Base-by-base conservation (phyloP, 2,888 invertebrate genomes). In the Pterostichus madidus region DNA sequence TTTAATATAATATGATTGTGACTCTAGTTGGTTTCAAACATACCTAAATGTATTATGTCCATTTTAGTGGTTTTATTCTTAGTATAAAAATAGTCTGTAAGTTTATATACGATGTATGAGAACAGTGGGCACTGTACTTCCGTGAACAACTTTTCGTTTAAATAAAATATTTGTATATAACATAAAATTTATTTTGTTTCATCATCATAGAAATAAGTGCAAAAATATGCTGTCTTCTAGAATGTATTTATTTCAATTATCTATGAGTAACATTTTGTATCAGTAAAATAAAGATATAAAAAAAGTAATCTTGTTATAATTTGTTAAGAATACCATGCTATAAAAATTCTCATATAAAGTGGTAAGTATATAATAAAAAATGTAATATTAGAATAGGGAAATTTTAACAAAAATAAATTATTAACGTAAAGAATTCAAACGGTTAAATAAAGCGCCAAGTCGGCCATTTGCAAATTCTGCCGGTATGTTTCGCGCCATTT, bases 121-220 rank as follows among this genome's bases (percentile, higher is more conserved):
- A 87, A 86, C 86, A 86, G 87, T 86, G 86, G 87, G 87, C 86
- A 85, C 86, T 86, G 87, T 87, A 87, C 87, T 87, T 87, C 87
- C 87, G 86, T 87, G 85, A 77, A 82, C 78, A 83, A 79, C 35
- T 39, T 83, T 71, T 83, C 78, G 68, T 86, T 87, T 86, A 87
- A 87, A 87, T 87, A 87, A 87, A 83, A 84, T 86, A 85, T 87
- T 87, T 87, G 86, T 87, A 86, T 87, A 87, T 84, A 87, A 75
- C 52, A 39, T 64, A 39, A 64, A 75, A 75, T 52, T 71, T 52
- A 75, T 52, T 75, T 52, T 75, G 49, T 52, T 49, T 75, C 24
- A 75, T 52, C 49, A 75, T n/a, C 24, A 75, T 49, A 75, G n/a
- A 52, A 52, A 44, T 86, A 86, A 84, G 83, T 84, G 83, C 84